Percentiles rank a stretch among this genome's conserved stretches.
phyloP scores from a whole-genome alignment of 64 coral and sea anemone genomes.

The Actinia equina region DNA sequence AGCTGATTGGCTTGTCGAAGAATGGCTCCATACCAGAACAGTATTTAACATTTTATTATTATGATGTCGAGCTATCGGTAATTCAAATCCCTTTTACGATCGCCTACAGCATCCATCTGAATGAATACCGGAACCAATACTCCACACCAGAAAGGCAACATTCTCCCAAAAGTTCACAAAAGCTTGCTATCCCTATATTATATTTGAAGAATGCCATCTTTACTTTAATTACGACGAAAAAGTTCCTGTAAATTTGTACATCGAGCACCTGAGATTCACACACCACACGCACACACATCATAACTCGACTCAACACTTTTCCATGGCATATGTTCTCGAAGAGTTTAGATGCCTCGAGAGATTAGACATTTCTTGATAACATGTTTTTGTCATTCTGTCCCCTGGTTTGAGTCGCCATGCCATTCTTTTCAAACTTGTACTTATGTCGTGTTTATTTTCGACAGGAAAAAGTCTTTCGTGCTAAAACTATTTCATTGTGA shows the following conservation, averaged over 20 bases:
- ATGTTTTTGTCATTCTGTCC: no score
- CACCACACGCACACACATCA: neutral
- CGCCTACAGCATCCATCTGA: conserved; percentile 41
- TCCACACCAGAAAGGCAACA: conserved; percentile 38
- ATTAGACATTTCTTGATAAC: neutral
- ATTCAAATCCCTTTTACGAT: conserved; percentile 57
- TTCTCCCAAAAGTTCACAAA: conserved; percentile 51
- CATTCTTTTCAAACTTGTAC: neutral
- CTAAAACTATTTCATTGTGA: no score
- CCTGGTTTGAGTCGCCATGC: no score
- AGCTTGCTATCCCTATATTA: conserved; percentile 43
- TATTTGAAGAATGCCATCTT: conserved; percentile 51
- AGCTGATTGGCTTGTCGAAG: conserved; percentile 60
- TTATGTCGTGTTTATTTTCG: conserved; percentile 8
- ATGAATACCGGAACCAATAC: conserved; percentile 77
- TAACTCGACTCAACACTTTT: neutral
- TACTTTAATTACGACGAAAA: neutral
- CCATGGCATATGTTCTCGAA: no score
- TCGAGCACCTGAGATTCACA: no score
- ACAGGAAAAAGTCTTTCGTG: neutral
- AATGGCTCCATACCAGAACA: conserved; percentile 86
- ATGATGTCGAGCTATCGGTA: conserved; percentile 53
- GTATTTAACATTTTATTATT: conserved; percentile 77
- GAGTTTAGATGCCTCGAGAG: neutral
- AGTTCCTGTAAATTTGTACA: conserved; percentile 1